A percentile compares a stretch with the other conserved stretches of the same genome.
Conservation (phyloP, 2,888 invertebrate species). For the Lottia scabra region DNA sequence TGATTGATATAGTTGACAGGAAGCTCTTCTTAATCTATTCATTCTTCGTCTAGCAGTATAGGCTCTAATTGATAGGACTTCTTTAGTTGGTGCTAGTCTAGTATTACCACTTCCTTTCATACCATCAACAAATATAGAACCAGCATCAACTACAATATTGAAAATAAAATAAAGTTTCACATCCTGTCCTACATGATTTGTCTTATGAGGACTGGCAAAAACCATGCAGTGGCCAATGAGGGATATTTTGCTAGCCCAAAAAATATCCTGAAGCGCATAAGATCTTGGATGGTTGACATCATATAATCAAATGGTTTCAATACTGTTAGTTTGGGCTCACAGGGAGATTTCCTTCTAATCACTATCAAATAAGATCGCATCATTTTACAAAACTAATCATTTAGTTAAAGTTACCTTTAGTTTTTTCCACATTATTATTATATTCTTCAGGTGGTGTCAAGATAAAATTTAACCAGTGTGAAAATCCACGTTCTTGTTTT, state of each 20-base stretch:
- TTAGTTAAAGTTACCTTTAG: constrained; percentile 42
- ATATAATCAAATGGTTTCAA: too few species aligned
- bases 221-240: too few species aligned
- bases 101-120: constrained; percentile 26
- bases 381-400: too few species aligned
- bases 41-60: constrained; percentile 66
- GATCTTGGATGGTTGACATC: too few species aligned
- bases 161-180: neutral
- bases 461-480: constrained; percentile 70
- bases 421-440: constrained; percentile 41
- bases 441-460: constrained; percentile 69
- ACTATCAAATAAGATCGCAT: too few species aligned
- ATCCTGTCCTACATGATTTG: neutral
- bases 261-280: too few species aligned
- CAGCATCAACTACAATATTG: constrained; percentile 60
- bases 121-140: constrained; percentile 47
- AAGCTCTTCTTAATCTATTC: constrained; percentile 64
- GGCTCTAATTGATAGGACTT: constrained; percentile 66
- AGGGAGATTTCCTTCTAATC: too few species aligned
- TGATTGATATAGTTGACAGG: constrained; percentile 76
- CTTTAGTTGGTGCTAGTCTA: constrained; percentile 66
- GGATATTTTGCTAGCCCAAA: too few species aligned
- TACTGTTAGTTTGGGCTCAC: too few species aligned
- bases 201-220: too few species aligned
- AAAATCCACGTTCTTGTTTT: constrained; percentile 70